Percentiles rank a stretch among this genome's conserved stretches.
Conservation (phyloP, 2,888 invertebrate genomes). For the Lycia hirtaria region DNA sequence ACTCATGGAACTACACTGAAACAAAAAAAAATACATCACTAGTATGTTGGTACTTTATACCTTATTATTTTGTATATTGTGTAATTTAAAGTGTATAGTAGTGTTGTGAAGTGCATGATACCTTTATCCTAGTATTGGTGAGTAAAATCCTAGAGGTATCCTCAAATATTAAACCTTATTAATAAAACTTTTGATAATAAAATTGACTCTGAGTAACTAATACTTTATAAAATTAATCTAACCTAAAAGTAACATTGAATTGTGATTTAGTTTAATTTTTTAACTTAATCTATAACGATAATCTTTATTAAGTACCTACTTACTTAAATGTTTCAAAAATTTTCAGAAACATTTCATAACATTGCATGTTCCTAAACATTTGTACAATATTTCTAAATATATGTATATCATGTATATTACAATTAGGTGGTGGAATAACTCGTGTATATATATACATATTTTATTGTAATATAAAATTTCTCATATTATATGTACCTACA, state of each 20-base stretch:
- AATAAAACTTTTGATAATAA: background rate
- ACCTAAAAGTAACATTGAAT: background rate
- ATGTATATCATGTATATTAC: background rate
- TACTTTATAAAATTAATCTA: background rate
- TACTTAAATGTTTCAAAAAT: background rate
- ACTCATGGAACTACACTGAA: background rate
- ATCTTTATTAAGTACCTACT: no score
- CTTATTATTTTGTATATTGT: slow-evolving; percentile 1
- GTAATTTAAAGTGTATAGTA: slow-evolving; percentile 7
- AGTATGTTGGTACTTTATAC: background rate
- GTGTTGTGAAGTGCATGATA: slow-evolving; percentile 32
- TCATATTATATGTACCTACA: background rate
- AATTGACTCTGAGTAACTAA: slow-evolving; percentile 6
- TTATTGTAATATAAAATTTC: background rate
- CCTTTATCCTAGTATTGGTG: slow-evolving; percentile 19
- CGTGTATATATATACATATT: slow-evolving; percentile 1
- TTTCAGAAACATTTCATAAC: slow-evolving; percentile 1
- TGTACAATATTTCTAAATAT: background rate
- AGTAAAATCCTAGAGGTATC: slow-evolving; percentile 19
- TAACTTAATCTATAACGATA: background rate
- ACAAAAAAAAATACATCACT: background rate
- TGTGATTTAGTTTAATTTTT: background rate
- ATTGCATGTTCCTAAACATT: slow-evolving; percentile 6
- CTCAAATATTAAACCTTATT: background rate
- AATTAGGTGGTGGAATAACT: background rate